Evolutionary conservation across 2,888 invertebrate species (phyloP).

Genomic region (Aspidiotus destructor): DNA sequence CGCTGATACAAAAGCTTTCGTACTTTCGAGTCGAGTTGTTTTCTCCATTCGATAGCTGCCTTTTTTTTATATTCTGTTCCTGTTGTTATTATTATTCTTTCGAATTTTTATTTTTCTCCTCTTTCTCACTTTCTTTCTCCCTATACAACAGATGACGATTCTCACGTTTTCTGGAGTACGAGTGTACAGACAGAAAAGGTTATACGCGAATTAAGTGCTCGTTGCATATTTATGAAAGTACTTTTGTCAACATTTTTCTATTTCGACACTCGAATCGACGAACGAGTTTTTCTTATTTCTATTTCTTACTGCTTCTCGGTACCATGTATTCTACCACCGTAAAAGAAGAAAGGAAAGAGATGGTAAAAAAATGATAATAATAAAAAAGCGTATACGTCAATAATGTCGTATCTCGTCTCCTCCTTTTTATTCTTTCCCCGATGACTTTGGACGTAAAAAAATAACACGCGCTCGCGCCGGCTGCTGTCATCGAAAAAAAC

Average conservation of each 20-base stretch:
- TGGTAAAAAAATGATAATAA: neutral
- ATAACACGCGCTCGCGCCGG: too few relatives aligned
- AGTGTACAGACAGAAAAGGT: slow-evolving; percentile 24
- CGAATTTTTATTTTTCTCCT: too few relatives aligned
- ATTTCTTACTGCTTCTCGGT: too few relatives aligned
- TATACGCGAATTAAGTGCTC: slow-evolving; percentile 31
- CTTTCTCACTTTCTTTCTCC: neutral
- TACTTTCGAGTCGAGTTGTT: neutral
- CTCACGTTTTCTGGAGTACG: slow-evolving; percentile 21
- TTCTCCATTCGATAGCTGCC: neutral
- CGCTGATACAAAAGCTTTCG: neutral
- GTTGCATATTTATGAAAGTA: slow-evolving; percentile 33
- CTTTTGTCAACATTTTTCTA: slow-evolving; percentile 27
- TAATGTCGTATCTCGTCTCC: neutral
- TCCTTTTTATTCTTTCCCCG: slow-evolving; percentile 1
- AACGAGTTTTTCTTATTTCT: neutral
- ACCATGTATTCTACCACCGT: too few relatives aligned
- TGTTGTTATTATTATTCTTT: too few relatives aligned
- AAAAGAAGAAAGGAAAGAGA: neutral
- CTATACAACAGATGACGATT: slow-evolving; percentile 31
- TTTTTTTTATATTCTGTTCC: neutral
- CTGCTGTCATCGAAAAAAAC: too few relatives aligned
- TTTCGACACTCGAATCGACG: neutral
- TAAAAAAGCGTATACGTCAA: neutral
- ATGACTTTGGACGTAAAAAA: neutral